Conservation (phyloP, 2,888 invertebrate genomes). For the Frankliniella fusca region DNA sequence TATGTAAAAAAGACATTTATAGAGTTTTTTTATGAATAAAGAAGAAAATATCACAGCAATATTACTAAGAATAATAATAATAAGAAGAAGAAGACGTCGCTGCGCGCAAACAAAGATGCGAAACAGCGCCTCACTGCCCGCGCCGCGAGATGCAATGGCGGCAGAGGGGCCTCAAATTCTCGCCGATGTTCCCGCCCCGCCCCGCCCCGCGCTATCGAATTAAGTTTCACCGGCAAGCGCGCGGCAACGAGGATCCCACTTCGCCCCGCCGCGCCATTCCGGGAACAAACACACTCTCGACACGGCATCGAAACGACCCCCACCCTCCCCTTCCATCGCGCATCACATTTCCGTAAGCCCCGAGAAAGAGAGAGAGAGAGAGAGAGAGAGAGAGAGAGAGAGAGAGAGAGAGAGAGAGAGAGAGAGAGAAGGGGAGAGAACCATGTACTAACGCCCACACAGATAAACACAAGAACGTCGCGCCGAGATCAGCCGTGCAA, state of each 20-base stretch:
- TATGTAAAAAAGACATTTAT: too few relatives aligned
- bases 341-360: constrained; percentile 22
- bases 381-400: too few relatives aligned
- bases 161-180: not conserved
- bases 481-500: constrained; percentile 17
- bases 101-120: too few relatives aligned
- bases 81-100: too few relatives aligned
- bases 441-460: not conserved
- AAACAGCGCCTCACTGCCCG: too few relatives aligned
- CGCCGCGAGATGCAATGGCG: too few relatives aligned
- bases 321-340: not conserved
- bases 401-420: too few relatives aligned
- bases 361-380: not conserved
- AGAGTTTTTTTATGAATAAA: too few relatives aligned
- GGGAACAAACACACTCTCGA: not conserved
- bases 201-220: not conserved
- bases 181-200: not conserved
- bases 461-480: constrained; percentile 22
- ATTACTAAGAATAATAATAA: too few relatives aligned
- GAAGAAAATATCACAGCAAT: too few relatives aligned
- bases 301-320: not conserved
- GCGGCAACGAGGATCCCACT: not conserved
- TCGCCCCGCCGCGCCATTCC: not conserved
- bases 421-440: not conserved
- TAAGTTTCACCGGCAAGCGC: not conserved